Base-by-base conservation (phyloP, 2,888 invertebrate species). In the Herminia tarsipennalis region DNA sequence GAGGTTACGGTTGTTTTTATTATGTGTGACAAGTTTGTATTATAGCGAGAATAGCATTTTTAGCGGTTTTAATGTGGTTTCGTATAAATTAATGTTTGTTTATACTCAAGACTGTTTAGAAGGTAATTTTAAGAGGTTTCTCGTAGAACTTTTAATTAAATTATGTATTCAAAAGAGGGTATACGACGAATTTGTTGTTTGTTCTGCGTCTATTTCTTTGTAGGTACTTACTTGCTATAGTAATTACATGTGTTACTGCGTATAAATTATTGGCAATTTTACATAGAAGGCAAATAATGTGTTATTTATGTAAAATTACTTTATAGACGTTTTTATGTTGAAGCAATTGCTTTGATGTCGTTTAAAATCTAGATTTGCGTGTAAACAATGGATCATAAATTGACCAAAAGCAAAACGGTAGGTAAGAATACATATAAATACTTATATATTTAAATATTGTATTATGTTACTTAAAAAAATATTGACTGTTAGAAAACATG, bases 1-100 rank as follows among this genome's bases (percentile, higher is more conserved):
- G 45, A 13, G 5, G 42, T 43, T 50, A 25, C 30, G 44, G 44
- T 27, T 35, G 41, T 8, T 47, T 45, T 56, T 44, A 59, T 63
- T 48, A 54, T 29, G 42, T 60, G 53, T 50, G 45, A 56, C 39
- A 47, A 49, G 41, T 45, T 34, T 42, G 29, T 40, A 9, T 33
- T 18, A 18, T 3, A 12, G 12, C 17, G 12, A 18, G 35, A 18
- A 25, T 25, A 27, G 36, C 30, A 10, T 21, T 22, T 20, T 29
- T 16, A 22, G 14, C 10, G 4, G 21, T 18, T 36, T 20, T 25
- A n/a, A n/a, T 12, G n/a, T 34, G 16, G n/a, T 12, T 27, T 25
- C 4, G 10, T 35, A 25, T n/a, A 28, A 4, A 14, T 37, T 28
- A 9, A 5, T 14, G 2, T 20, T 22, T 22, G 14, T 22, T 34